These are phyloP conservation scores for Enteromius trimaculatus DNA, from an alignment of 2,797 vertebrate genomes.

Conservation along the genomic window DNA sequence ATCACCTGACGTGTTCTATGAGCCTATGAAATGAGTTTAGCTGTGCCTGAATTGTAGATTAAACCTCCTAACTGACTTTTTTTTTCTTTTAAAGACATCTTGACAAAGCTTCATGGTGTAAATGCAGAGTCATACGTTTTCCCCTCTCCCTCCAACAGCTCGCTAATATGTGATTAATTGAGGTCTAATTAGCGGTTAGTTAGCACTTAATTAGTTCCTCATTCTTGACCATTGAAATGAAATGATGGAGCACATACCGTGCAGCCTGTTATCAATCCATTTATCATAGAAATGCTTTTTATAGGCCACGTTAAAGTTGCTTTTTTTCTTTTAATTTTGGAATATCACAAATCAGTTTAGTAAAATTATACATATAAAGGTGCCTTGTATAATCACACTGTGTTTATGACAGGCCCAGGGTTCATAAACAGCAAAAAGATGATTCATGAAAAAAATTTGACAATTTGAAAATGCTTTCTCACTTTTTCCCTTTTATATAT, in stretches of 20 bases:
- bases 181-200: slow-evolving; percentile 64
- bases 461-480: not conserved
- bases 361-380: not conserved
- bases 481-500: slow-evolving; percentile 18
- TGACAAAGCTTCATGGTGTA: slow-evolving; percentile 28
- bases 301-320: slow-evolving; percentile 52
- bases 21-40: slow-evolving; percentile 8
- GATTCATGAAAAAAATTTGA: not conserved
- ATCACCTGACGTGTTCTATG: slow-evolving; percentile 26
- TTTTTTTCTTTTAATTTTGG: slow-evolving; percentile 10
- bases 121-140: slow-evolving; percentile 58
- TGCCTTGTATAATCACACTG: not conserved
- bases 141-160: slow-evolving; percentile 60
- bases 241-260: slow-evolving; percentile 61
- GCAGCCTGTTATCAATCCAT: slow-evolving; percentile 61
- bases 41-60: slow-evolving; percentile 34
- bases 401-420: not conserved
- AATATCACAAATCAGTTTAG: slow-evolving; percentile 2
- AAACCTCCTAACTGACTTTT: slow-evolving; percentile 45
- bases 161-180: slow-evolving; percentile 65
- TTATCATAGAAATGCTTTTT: slow-evolving; percentile 59
- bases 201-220: slow-evolving; percentile 66
- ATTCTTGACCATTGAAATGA: slow-evolving; percentile 62
- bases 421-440: slow-evolving; percentile 9
- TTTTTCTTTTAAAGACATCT: slow-evolving; percentile 45